A percentile compares a stretch with the other conserved stretches of the same genome.
phyloP scores from a whole-genome alignment of 2,888 invertebrate genomes.

The Eilema depressum region DNA sequence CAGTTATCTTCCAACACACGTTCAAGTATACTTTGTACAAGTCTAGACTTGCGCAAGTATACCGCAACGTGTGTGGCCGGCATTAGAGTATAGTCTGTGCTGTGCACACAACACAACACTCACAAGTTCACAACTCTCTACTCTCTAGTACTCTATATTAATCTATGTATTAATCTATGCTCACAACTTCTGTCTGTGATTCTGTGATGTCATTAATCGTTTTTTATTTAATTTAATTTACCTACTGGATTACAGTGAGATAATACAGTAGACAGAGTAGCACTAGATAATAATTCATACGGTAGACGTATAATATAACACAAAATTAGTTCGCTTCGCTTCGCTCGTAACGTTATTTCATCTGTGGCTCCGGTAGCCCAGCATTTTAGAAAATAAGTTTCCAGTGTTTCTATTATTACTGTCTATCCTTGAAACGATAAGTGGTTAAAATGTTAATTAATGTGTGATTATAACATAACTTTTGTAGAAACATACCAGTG shows the following conservation, averaged over 20 bases:
- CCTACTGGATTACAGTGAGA: not conserved
- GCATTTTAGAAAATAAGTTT: slow-evolving; percentile 27
- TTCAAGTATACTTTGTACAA: too few species aligned
- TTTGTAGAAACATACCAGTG: slow-evolving; percentile 15
- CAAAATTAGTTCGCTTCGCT: not conserved
- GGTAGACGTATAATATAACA: not conserved
- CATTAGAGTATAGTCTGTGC: too few species aligned
- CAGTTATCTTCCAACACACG: too few species aligned
- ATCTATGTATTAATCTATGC: too few species aligned
- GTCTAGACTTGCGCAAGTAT: too few species aligned
- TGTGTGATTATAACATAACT: slow-evolving; percentile 15
- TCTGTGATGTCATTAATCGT: not conserved
- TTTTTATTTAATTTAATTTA: not conserved
- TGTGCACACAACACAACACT: too few species aligned
- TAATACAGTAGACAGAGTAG: not conserved
- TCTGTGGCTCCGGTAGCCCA: slow-evolving; percentile 4
- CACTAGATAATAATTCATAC: not conserved
- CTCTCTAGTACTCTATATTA: too few species aligned
- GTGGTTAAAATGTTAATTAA: slow-evolving; percentile 20
- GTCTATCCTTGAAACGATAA: slow-evolving; percentile 19
- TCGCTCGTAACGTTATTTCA: not conserved
- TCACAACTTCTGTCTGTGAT: not conserved
- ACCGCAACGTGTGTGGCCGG: too few species aligned
- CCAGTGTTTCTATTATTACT: slow-evolving; percentile 24
- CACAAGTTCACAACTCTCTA: too few species aligned